Conservation (phyloP, 2,797 vertebrate genomes). For the Diglossa cyanea region DNA sequence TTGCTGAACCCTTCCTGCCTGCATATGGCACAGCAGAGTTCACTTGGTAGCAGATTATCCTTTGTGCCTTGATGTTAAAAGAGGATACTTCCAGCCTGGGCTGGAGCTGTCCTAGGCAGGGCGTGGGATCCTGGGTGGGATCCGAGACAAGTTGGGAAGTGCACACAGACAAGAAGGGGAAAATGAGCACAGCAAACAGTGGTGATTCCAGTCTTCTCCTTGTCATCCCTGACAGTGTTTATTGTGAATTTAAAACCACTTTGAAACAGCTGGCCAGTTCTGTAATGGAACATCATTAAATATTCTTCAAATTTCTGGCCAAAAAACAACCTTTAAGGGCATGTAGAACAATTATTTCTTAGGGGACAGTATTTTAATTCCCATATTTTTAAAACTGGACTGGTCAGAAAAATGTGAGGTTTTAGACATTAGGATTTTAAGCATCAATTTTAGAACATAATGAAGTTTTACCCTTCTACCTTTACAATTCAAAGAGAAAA, state of each 20-base stretch:
- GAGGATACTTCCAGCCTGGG: background rate
- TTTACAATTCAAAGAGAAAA: background rate
- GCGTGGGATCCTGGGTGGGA: background rate
- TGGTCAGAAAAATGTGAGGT: accelerated
- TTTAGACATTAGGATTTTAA: background rate
- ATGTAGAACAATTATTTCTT: background rate
- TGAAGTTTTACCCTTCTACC: background rate
- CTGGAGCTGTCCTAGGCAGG: background rate
- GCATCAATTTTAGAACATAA: background rate
- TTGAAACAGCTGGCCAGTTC: background rate
- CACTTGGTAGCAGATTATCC: constrained; percentile 15
- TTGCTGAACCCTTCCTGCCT: constrained; percentile 54
- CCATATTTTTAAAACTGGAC: background rate
- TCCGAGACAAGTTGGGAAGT: background rate
- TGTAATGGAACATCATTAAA: background rate
- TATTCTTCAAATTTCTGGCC: background rate
- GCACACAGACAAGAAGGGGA: background rate
- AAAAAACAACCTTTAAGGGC: background rate
- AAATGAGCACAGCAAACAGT: background rate
- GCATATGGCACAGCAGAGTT: constrained; percentile 53
- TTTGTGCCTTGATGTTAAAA: background rate
- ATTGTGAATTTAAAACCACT: background rate
- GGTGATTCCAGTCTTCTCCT: background rate
- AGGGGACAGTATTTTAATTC: background rate
- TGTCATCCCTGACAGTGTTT: background rate